Conservation (phyloP, 2,113 vertebrate species). For the Emydocephalus ijimae region DNA sequence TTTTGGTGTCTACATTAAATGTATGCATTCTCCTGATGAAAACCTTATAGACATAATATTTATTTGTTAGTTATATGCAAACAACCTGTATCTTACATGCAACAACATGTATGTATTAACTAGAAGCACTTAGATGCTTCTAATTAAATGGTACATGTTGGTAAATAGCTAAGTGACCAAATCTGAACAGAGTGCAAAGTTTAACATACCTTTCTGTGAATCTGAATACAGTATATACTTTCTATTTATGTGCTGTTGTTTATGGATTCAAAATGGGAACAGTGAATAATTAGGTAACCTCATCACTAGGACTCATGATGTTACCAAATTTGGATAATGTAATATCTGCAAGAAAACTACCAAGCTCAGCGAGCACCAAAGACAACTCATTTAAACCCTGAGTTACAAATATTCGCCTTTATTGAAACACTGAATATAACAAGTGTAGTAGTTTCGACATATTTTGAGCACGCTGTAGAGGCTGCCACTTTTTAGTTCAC, state of each 20-base stretch:
- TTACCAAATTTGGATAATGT: not conserved
- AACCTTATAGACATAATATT: not conserved
- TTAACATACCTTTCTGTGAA: not conserved
- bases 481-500: not conserved
- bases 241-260: not conserved
- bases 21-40: not conserved
- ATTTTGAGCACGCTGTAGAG: not conserved
- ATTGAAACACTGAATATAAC: not conserved
- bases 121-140: not conserved
- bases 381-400: not conserved
- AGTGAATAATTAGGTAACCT: not conserved
- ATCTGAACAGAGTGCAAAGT: not conserved
- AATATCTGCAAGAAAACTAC: not conserved
- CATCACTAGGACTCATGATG: not conserved
- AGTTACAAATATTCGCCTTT: not conserved
- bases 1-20: not conserved
- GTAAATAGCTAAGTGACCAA: not conserved
- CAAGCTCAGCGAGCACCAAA: not conserved
- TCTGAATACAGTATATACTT: not conserved
- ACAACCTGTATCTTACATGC: not conserved
- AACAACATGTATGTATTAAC: not conserved
- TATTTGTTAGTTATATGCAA: not conserved
- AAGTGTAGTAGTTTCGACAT: not conserved
- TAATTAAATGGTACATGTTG: not conserved
- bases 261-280: not conserved